A percentile compares a stretch with the other conserved stretches of the same genome.
Evolutionary conservation across 2,797 vertebrate species (phyloP).

Genomic region (Acomys russatus): DNA sequence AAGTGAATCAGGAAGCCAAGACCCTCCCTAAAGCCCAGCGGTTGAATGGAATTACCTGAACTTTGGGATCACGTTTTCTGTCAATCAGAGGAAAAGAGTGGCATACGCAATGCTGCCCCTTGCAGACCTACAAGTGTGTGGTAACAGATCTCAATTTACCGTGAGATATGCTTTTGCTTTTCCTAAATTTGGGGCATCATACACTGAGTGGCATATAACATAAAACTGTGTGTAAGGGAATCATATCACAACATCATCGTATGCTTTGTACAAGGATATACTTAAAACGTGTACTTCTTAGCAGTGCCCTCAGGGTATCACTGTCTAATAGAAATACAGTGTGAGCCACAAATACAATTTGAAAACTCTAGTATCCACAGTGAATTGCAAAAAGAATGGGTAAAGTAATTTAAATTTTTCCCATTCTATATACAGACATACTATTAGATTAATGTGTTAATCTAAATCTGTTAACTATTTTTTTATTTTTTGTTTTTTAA

Average conservation of each 20-base stretch:
- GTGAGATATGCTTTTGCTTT: background rate
- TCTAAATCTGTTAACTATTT: background rate
- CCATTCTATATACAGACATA: background rate
- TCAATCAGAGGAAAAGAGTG: background rate
- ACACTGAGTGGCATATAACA: background rate
- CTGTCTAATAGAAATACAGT: background rate
- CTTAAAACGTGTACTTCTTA: background rate
- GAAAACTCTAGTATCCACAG: conserved; percentile 11
- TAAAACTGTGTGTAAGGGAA: conserved; percentile 8
- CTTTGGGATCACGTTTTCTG: background rate
- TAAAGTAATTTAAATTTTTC: background rate
- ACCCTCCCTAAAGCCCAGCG: background rate
- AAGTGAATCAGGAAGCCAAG: background rate
- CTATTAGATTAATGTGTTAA: background rate
- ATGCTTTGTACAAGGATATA: background rate
- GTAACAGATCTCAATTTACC: background rate
- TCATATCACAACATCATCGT: conserved; percentile 20
- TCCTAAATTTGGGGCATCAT: background rate
- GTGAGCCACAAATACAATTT: background rate
- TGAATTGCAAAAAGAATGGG: background rate
- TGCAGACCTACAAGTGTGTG: background rate
- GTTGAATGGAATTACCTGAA: background rate
- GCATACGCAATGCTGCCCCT: background rate
- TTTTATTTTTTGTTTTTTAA: too few relatives aligned
- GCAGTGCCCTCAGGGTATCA: background rate